phyloP scores from a whole-genome alignment of 2,888 invertebrate species.

The Diarsia dahlii region DNA sequence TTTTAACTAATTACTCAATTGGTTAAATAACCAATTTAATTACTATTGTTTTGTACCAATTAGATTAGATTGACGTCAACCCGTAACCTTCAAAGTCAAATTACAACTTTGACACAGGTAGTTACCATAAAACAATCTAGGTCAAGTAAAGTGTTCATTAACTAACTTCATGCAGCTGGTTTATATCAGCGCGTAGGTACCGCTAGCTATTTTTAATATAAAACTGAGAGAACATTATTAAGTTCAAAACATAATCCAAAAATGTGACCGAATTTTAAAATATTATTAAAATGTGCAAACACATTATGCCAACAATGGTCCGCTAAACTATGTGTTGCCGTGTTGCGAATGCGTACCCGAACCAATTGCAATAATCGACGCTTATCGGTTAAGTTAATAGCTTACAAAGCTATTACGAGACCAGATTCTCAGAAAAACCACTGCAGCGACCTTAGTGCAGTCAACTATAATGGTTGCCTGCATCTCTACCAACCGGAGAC shows the following conservation, averaged over 20 bases:
- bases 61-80: conserved; percentile 1
- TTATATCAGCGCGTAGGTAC: conserved; percentile 11
- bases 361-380: conserved; percentile 72
- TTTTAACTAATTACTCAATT: conserved; percentile 53
- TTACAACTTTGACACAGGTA: conserved; percentile 23
- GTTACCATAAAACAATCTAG: conserved; percentile 36
- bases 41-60: conserved; percentile 19
- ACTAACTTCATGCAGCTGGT: conserved; percentile 19
- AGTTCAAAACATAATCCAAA: conserved; percentile 13
- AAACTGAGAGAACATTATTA: conserved; percentile 17
- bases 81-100: conserved; percentile 11
- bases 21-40: conserved; percentile 24
- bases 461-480: conserved; percentile 60
- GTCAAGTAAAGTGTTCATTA: conserved; percentile 33
- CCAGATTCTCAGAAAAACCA: conserved; percentile 74
- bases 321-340: conserved; percentile 56
- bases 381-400: conserved; percentile 75
- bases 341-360: conserved; percentile 64
- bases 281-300: conserved; percentile 40
- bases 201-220: conserved; percentile 16
- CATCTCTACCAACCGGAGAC: conserved; percentile 37
- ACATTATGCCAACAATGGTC: conserved; percentile 45
- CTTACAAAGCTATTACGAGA: conserved; percentile 69
- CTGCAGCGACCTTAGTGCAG: conserved; percentile 67
- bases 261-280: conserved; percentile 29